Evolutionary conservation across 23 tunicate species (phyloP), one percentile per base, ranked within the genome.

Genomic region (Oikopleura dioica): DNA sequence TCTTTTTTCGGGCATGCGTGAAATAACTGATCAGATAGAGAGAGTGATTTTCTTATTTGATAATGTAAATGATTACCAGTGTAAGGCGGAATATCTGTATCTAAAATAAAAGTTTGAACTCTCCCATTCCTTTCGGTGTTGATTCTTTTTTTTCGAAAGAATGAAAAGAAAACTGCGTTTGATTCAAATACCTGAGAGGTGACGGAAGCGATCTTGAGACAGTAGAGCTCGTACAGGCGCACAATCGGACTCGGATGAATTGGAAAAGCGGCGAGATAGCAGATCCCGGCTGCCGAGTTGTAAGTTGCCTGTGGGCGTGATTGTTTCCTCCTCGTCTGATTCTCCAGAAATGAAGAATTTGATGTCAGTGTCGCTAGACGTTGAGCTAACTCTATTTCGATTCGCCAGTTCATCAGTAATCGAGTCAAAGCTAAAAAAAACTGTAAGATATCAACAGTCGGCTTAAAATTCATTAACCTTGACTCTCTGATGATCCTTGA

Each of bases 381-480:
- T 63, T 63, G 72, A 63, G 33, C 72, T 63, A 28, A 63, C 26
- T 28, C 72, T 23, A 28, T 63, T 23, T 2, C 72, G 72, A 63
- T 63, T 63, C 26, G 72, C 16, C 16, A 63, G 30, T 28, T 63
- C 72, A 28, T 63, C 72, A 24, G 32, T 21, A 16, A 63, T 63
- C 72, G 72, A 63, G 26, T 63, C 72, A 28, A 23, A 63, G 72
- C 72, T 63, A n/a, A n/a, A n/a, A n/a, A n/a, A n/a, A n/a, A n/a
- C n/a, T n/a, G n/a, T n/a, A n/a, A n/a, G n/a, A n/a, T n/a, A n/a
- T n/a, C n/a, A n/a, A n/a, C n/a, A n/a, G n/a, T n/a, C n/a, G n/a
- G n/a, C n/a, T n/a, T n/a, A n/a, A n/a, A n/a, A n/a, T n/a, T n/a
- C n/a, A n/a, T n/a, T n/a, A n/a, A n/a, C n/a, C n/a, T n/a, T 23